These are phyloP conservation scores for Tetramorium alpestre DNA, from an alignment of 1,140 invertebrate species.

Conservation along the genomic window DNA sequence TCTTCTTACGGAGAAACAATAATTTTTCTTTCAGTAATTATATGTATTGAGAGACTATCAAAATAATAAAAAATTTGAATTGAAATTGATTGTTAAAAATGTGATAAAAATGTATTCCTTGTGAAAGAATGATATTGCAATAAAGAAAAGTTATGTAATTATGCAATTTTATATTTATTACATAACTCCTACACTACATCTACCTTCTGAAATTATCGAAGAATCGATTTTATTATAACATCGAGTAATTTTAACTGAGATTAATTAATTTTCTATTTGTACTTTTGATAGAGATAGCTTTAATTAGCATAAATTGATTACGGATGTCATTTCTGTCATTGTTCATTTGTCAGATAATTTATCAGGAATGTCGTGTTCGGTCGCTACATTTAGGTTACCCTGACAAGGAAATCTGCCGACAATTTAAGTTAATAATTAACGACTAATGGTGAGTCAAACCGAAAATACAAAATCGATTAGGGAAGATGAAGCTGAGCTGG, in stretches of 20 bases:
- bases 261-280: not conserved
- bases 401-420: slow-evolving; percentile 1
- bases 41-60: not conserved
- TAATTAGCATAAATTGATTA: slow-evolving; percentile 9
- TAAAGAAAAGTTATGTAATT: slow-evolving; percentile 2
- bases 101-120: not conserved
- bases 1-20: not conserved
- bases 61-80: not conserved
- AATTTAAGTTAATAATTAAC: slow-evolving; percentile 37
- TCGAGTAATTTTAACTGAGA: slow-evolving; percentile 3
- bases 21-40: not conserved
- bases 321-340: slow-evolving; percentile 14
- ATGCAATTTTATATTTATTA: not conserved
- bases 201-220: slow-evolving; percentile 1
- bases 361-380: not conserved
- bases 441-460: slow-evolving; percentile 22
- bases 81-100: not conserved
- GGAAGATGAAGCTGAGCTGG: slow-evolving; percentile 19
- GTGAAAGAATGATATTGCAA: not conserved
- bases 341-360: slow-evolving; percentile 33
- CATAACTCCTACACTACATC: not conserved
- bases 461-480: not conserved
- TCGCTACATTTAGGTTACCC: slow-evolving; percentile 32
- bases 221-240: not conserved
- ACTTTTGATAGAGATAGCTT: not conserved